phyloP scores from a whole-genome alignment of 1,140 invertebrate species.

The Drosophila virilis region DNA sequence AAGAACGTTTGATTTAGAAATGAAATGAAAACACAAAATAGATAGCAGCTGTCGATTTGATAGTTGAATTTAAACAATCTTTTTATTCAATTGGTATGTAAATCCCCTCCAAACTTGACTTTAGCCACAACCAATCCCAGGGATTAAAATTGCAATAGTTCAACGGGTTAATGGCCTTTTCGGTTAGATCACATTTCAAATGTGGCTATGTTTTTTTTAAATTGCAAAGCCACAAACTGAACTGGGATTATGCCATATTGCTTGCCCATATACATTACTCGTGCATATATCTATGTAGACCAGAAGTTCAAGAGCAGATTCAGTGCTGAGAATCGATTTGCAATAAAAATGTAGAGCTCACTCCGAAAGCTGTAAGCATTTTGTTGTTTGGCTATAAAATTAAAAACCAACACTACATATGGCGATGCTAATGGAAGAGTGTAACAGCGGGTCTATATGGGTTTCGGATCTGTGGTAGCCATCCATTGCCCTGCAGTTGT shows the following conservation, averaged over 20 bases:
- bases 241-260: constrained; percentile 44
- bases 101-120: constrained; percentile 10
- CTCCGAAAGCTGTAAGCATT: constrained; percentile 67
- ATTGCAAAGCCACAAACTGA: constrained; percentile 63
- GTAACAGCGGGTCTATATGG: constrained; percentile 1
- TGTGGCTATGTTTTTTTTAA: constrained; percentile 35
- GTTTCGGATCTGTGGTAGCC: constrained; percentile 35
- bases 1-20: neutral
- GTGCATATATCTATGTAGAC: constrained; percentile 18
- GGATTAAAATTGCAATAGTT: constrained; percentile 43
- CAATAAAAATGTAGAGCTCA: constrained; percentile 72
- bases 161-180: constrained; percentile 37
- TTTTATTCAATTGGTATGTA: constrained; percentile 21
- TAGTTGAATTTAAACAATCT: neutral
- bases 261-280: constrained; percentile 1
- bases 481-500: constrained; percentile 36
- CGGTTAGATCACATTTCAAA: constrained; percentile 31
- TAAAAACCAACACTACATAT: constrained; percentile 71
- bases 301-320: constrained; percentile 45
- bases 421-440: neutral
- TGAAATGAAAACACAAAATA: neutral
- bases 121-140: constrained; percentile 12
- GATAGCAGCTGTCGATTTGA: neutral
- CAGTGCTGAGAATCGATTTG: constrained; percentile 60
- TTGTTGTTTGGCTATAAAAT: constrained; percentile 78